Conservation (phyloP, 1,140 invertebrate species). For the Drosophila pandora region DNA sequence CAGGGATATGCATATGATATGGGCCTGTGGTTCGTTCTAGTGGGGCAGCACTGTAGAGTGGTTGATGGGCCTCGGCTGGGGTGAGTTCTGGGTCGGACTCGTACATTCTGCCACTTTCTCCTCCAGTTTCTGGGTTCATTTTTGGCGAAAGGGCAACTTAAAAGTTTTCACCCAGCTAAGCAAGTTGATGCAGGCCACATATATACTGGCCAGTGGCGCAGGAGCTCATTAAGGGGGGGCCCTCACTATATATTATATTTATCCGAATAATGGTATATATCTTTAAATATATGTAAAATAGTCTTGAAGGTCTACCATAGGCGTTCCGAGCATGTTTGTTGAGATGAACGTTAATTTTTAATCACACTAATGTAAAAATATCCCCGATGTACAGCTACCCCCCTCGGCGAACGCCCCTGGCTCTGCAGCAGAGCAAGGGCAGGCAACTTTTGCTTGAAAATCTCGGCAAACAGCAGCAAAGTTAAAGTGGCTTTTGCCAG, state of each 20-base stretch:
- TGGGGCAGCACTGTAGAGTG: conserved; percentile 23
- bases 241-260: neutral
- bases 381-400: neutral
- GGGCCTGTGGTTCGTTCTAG: neutral
- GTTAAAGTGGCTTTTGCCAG: conserved; percentile 65
- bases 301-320: neutral
- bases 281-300: neutral
- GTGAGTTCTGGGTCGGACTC: conserved; percentile 27
- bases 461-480: conserved; percentile 69
- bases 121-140: conserved; percentile 60
- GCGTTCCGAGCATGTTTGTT: neutral
- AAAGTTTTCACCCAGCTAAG: conserved; percentile 61
- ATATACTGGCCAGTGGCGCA: conserved; percentile 13
- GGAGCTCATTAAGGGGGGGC: neutral
- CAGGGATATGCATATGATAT: conserved; percentile 22
- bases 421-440: conserved; percentile 7
- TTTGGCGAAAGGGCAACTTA: conserved; percentile 61
- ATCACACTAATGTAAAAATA: neutral
- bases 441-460: conserved; percentile 51
- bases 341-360: neutral
- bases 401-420: neutral
- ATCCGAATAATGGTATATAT: neutral
- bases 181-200: conserved; percentile 55
- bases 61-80: neutral
- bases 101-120: conserved; percentile 38